Conservation (phyloP, 1,140 invertebrate genomes). For the Drosophila murphyi region DNA sequence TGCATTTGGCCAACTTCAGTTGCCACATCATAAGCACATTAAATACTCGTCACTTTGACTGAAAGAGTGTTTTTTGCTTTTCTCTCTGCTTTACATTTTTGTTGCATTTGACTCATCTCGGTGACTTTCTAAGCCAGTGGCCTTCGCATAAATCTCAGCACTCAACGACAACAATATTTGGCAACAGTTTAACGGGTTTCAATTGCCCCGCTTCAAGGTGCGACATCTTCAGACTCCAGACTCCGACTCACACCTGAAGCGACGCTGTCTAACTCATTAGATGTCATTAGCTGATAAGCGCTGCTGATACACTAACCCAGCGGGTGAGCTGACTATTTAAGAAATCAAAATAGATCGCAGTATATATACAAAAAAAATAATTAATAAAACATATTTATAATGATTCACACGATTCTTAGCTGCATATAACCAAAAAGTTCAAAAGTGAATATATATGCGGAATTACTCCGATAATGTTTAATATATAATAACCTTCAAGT, state of each 20-base stretch:
- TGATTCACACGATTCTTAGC: too few species aligned
- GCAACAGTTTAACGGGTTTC: slow-evolving; percentile 78
- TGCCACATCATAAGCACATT: slow-evolving; percentile 20
- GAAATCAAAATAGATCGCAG: neutral
- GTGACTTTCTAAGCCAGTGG: slow-evolving; percentile 59
- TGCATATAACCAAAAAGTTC: too few species aligned
- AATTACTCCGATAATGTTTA: too few species aligned
- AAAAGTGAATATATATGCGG: too few species aligned
- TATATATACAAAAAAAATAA: too few species aligned
- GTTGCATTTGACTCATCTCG: slow-evolving; percentile 56
- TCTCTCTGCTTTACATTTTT: neutral
- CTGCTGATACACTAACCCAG: slow-evolving; percentile 30
- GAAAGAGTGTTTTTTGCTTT: slow-evolving; percentile 1
- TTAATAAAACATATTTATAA: too few species aligned
- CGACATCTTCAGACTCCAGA: slow-evolving; percentile 25
- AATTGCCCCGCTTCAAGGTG: slow-evolving; percentile 55
- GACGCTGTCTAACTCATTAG: slow-evolving; percentile 72
- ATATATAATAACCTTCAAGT: too few species aligned
- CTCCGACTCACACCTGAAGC: slow-evolving; percentile 46
- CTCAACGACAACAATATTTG: slow-evolving; percentile 60
- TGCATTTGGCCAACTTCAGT: slow-evolving; percentile 31
- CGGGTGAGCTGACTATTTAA: neutral
- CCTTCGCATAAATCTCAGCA: slow-evolving; percentile 50
- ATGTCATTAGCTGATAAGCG: slow-evolving; percentile 77
- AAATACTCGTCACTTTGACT: slow-evolving; percentile 24